Conservation (phyloP, 2,797 vertebrate species). For the Onychomys torridus region DNA sequence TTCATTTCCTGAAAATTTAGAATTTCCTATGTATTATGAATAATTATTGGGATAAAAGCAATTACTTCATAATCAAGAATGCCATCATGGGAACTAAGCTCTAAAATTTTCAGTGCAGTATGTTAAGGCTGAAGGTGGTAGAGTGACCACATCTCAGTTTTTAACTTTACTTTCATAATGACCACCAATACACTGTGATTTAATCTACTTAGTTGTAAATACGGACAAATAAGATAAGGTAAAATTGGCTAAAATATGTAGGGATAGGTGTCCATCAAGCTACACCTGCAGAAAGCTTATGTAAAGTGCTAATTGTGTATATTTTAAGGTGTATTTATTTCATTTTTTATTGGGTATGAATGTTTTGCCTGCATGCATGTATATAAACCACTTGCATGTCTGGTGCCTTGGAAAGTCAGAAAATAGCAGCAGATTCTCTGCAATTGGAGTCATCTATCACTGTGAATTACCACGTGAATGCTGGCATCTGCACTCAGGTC, state of each 20-base stretch:
- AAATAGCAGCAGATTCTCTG: too few relatives aligned
- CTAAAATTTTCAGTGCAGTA: conserved; percentile 15
- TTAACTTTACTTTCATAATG: neutral
- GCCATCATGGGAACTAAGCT: neutral
- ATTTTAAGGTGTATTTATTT: neutral
- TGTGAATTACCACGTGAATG: neutral
- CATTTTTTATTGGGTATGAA: neutral
- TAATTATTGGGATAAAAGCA: conserved; percentile 34
- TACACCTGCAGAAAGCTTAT: neutral
- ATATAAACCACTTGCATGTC: too few relatives aligned
- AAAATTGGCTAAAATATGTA: neutral
- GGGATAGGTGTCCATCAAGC: neutral
- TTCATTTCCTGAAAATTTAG: conserved; percentile 38
- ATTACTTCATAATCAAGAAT: neutral
- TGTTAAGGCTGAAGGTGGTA: conserved; percentile 34
- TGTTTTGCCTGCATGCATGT: neutral
- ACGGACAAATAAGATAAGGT: conserved; percentile 24
- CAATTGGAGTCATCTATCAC: neutral
- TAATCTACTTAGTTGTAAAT: conserved; percentile 61
- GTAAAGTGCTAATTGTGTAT: neutral
- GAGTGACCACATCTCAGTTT: neutral
- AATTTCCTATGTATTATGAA: neutral
- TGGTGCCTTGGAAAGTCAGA: neutral
- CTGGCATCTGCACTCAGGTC: neutral
- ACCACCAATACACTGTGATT: neutral